Conservation (phyloP, 2,888 invertebrate genomes). For the Amblyteles armatorius region DNA sequence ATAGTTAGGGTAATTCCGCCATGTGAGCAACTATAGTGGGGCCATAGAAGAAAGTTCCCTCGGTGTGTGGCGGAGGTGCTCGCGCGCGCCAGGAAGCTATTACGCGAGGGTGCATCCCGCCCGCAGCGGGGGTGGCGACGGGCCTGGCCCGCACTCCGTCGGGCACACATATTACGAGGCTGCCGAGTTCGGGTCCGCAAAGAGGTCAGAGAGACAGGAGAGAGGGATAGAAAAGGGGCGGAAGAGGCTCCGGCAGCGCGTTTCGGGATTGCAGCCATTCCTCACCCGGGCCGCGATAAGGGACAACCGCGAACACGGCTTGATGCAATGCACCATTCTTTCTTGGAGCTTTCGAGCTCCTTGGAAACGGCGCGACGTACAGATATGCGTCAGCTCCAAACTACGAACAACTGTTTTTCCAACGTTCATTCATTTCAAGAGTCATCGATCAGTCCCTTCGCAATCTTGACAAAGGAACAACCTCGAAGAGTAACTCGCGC, state of each 20-base stretch:
- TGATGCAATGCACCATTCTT: slow-evolving; percentile 68
- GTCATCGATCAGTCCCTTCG: slow-evolving; percentile 29
- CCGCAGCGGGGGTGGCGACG: slow-evolving; percentile 35
- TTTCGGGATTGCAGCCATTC: slow-evolving; percentile 76
- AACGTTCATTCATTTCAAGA: slow-evolving; percentile 25
- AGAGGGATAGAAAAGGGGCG: background rate
- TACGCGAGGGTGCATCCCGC: slow-evolving; percentile 60
- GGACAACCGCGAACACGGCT: slow-evolving; percentile 68
- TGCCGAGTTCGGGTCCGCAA: slow-evolving; percentile 69
- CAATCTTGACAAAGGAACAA: slow-evolving; percentile 1
- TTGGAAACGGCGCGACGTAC: background rate
- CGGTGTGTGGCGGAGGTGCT: slow-evolving; percentile 11
- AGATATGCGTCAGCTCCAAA: background rate
- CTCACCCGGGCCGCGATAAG: slow-evolving; percentile 74
- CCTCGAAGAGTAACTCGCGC: background rate
- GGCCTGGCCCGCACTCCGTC: slow-evolving; percentile 26
- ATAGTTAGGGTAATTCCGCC: slow-evolving; percentile 42
- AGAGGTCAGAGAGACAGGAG: slow-evolving; percentile 71
- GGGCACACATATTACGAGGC: slow-evolving; percentile 68
- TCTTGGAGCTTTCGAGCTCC: slow-evolving; percentile 6
- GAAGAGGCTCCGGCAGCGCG: slow-evolving; percentile 54
- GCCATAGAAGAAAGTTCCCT: slow-evolving; percentile 60
- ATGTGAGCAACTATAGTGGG: slow-evolving; percentile 32
- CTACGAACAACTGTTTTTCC: slow-evolving; percentile 3
- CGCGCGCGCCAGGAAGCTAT: slow-evolving; percentile 62